phyloP scores from a whole-genome alignment of 2,113 vertebrate genomes.

The Pterocles burchelli region DNA sequence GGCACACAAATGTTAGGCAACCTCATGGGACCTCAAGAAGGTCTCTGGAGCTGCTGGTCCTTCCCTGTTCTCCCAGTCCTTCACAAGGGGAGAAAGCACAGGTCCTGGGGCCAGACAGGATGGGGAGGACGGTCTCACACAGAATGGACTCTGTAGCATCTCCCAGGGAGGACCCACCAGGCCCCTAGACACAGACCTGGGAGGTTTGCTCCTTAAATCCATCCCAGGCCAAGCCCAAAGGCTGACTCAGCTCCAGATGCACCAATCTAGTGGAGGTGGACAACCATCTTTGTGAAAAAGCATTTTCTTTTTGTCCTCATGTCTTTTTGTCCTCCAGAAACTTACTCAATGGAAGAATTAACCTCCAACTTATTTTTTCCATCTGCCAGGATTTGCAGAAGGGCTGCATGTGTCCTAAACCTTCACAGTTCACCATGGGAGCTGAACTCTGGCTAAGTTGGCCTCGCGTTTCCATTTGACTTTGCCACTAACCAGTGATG shows the following conservation, averaged over 20 bases:
- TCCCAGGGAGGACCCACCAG: neutral
- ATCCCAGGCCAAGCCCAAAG: neutral
- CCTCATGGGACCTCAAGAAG: neutral
- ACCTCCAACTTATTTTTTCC: neutral
- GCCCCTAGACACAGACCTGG: neutral
- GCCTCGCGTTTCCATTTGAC: neutral
- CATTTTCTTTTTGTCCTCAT: neutral
- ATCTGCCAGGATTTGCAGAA: neutral
- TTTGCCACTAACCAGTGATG: neutral
- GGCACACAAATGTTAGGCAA: neutral
- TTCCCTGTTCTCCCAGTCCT: neutral
- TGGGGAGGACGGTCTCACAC: neutral
- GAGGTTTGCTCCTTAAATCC: neutral
- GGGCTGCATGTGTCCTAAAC: neutral
- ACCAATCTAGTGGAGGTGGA: fast-evolving
- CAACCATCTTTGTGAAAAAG: neutral
- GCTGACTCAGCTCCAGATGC: neutral
- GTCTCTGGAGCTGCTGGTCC: neutral
- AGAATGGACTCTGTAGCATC: too few relatives aligned
- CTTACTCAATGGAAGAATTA: neutral
- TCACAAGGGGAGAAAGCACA: fast-evolving
- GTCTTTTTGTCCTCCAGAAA: neutral
- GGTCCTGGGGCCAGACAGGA: neutral
- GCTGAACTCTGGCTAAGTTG: neutral
- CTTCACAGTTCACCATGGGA: neutral